phyloP scores from a whole-genome alignment of 2,888 invertebrate species.

The Ichneumoninae sp. region DNA sequence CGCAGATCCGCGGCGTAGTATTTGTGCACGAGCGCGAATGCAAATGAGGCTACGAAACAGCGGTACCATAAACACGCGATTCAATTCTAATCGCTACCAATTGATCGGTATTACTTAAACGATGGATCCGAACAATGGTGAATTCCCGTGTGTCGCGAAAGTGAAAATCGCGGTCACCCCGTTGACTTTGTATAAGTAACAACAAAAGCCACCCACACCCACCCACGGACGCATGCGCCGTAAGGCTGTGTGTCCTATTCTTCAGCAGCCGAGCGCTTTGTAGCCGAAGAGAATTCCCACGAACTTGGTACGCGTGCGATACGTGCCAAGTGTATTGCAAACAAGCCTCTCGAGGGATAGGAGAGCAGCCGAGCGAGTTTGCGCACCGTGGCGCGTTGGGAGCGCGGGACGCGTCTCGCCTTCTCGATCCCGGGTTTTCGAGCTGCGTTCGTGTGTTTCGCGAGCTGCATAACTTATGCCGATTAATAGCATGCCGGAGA shows the following conservation, averaged over 20 bases:
- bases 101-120: conserved; percentile 55
- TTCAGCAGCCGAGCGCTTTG: conserved; percentile 43
- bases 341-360: conserved; percentile 47
- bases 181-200: conserved; percentile 30
- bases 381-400: neutral
- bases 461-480: conserved; percentile 75
- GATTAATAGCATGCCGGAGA: conserved; percentile 66
- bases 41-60: neutral
- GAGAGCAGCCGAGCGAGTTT: conserved; percentile 23
- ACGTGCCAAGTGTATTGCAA: conserved; percentile 68
- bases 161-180: conserved; percentile 65
- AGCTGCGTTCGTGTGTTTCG: conserved; percentile 50
- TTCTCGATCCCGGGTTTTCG: conserved; percentile 21
- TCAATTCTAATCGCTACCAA: conserved; percentile 48
- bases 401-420: conserved; percentile 37
- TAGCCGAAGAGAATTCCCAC: conserved; percentile 65
- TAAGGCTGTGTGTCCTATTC: conserved; percentile 45
- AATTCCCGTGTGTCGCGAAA: conserved; percentile 64
- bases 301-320: conserved; percentile 69
- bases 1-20: conserved; percentile 1
- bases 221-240: neutral
- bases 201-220: neutral
- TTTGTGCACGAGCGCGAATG: neutral
- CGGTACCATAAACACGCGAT: conserved; percentile 20
- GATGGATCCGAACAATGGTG: conserved; percentile 59